A percentile compares a stretch with the other conserved stretches of the same genome.
Evolutionary conservation across 2,888 invertebrate genomes (phyloP).

Genomic region (Campoletis raptor): DNA sequence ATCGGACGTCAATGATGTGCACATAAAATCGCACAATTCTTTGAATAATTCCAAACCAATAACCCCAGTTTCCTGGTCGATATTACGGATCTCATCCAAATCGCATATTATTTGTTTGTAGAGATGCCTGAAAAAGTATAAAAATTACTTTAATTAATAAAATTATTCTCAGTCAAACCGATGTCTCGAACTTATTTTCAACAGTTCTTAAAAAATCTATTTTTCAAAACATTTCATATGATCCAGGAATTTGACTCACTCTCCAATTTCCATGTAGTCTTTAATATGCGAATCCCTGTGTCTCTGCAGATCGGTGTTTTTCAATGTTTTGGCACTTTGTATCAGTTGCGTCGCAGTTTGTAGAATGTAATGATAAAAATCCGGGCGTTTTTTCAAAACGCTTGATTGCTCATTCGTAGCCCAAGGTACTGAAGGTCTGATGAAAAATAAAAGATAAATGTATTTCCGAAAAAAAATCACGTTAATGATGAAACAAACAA

Average conservation of each 20-base stretch:
- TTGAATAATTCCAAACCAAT: slow-evolving; percentile 87
- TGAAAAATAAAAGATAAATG: slow-evolving; percentile 55
- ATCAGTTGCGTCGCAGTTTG: slow-evolving; percentile 84
- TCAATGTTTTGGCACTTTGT: slow-evolving; percentile 82
- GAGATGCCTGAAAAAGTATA: slow-evolving; percentile 77
- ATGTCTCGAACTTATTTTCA: not conserved
- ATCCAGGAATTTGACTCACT: slow-evolving; percentile 73
- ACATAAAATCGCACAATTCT: slow-evolving; percentile 83
- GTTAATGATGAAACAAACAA: slow-evolving; percentile 3
- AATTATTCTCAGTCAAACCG: no score
- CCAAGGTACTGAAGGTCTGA: slow-evolving; percentile 87
- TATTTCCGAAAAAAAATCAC: slow-evolving; percentile 77
- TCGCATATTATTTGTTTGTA: slow-evolving; percentile 79
- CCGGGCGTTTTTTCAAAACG: slow-evolving; percentile 85
- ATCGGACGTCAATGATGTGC: slow-evolving; percentile 80
- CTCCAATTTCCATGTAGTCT: slow-evolving; percentile 82
- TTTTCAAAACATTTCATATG: not conserved
- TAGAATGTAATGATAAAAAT: slow-evolving; percentile 87
- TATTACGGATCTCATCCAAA: slow-evolving; percentile 86
- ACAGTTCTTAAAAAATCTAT: not conserved
- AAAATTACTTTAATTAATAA: not conserved
- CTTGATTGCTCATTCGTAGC: slow-evolving; percentile 86
- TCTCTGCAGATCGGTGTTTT: slow-evolving; percentile 77
- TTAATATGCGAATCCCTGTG: slow-evolving; percentile 78
- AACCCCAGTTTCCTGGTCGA: slow-evolving; percentile 86